Conservation (phyloP, 2,888 invertebrate species). For the Ceraclea dissimilis region DNA sequence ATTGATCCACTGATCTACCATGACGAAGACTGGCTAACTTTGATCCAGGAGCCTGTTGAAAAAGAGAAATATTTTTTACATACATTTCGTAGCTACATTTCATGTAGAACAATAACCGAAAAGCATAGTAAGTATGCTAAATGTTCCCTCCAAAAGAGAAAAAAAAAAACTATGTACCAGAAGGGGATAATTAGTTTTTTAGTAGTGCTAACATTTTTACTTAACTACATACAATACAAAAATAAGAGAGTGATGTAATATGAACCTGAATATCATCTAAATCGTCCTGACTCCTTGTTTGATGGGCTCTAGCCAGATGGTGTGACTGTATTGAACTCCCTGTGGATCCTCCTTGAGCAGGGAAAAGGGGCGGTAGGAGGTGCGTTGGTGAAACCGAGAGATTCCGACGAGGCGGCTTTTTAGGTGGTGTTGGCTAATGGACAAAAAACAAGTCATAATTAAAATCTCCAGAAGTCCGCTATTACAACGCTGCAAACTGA, state of each 20-base stretch:
- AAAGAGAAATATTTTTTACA: slow-evolving; percentile 26
- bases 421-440: slow-evolving; percentile 73
- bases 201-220: too few relatives aligned
- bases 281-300: slow-evolving; percentile 63
- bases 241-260: too few relatives aligned
- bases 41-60: slow-evolving; percentile 47
- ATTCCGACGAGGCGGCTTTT: slow-evolving; percentile 82
- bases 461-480: too few relatives aligned
- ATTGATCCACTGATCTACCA: slow-evolving; percentile 69
- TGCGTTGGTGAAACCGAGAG: slow-evolving; percentile 82
- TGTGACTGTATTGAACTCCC: slow-evolving; percentile 49
- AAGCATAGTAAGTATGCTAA: not conserved
- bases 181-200: too few relatives aligned
- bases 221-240: too few relatives aligned
- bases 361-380: slow-evolving; percentile 46
- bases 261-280: slow-evolving; percentile 52
- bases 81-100: not conserved
- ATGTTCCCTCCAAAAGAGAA: too few relatives aligned
- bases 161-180: too few relatives aligned
- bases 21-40: slow-evolving; percentile 54
- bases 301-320: slow-evolving; percentile 55
- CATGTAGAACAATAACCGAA: not conserved
- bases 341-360: slow-evolving; percentile 38
- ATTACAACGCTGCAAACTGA: too few relatives aligned
- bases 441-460: slow-evolving; percentile 20